phyloP scores from a whole-genome alignment of 2,888 invertebrate genomes.

The Caenorhabditis angaria region DNA sequence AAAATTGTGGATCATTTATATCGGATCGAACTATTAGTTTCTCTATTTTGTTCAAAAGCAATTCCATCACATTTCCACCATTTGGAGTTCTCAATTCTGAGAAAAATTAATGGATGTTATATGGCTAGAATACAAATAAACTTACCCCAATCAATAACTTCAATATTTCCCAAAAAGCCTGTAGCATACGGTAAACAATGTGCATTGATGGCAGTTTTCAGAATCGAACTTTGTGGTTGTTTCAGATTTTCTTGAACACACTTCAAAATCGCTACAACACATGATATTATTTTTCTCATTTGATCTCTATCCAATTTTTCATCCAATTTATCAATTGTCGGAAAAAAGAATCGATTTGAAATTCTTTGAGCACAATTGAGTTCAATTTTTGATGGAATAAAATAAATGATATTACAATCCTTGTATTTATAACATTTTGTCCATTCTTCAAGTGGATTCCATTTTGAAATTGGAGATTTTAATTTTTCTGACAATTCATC shows the following conservation, averaged over 20 bases:
- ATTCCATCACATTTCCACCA: not conserved
- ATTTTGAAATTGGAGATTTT: conserved; percentile 27
- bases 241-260: not conserved
- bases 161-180: not conserved
- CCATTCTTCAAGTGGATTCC: conserved; percentile 50
- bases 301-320: conserved; percentile 13
- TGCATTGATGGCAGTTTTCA: not conserved
- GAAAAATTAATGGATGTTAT: not conserved
- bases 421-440: conserved; percentile 27
- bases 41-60: not conserved
- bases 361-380: conserved; percentile 27
- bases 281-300: not conserved
- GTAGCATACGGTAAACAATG: not conserved
- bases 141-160: not conserved
- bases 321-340: conserved; percentile 22
- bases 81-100: not conserved
- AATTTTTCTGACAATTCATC: conserved; percentile 13
- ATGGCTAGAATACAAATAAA: not conserved
- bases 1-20: conserved; percentile 9
- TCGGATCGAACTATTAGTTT: not conserved
- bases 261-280: not conserved
- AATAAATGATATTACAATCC: conserved; percentile 30
- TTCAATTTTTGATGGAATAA: conserved; percentile 29
- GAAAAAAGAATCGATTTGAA: conserved; percentile 31
- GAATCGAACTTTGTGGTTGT: not conserved